These are phyloP conservation scores for Saccopteryx bilineata DNA, from an alignment of 2,113 vertebrate species.

Conservation along the genomic window DNA sequence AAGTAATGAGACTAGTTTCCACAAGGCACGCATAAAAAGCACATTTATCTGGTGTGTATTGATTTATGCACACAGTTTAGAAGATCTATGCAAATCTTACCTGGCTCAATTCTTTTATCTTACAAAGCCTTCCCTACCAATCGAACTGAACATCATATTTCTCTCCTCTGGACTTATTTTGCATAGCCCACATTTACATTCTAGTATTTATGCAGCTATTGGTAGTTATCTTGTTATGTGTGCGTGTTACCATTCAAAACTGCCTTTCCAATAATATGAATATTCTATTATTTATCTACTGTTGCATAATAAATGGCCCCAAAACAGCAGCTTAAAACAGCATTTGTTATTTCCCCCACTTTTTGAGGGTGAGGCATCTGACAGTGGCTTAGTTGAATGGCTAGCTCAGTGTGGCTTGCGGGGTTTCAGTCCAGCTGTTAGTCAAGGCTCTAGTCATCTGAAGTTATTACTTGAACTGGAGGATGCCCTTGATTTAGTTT, in stretches of 20 bases:
- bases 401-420: not conserved
- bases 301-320: not conserved
- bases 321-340: not conserved
- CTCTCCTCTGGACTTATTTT: not conserved
- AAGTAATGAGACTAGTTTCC: constrained; percentile 62
- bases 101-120: constrained; percentile 46
- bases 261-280: not conserved
- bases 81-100: constrained; percentile 69
- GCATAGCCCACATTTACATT: not conserved
- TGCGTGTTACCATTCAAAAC: not conserved
- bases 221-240: not conserved
- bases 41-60: constrained; percentile 47
- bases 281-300: not conserved
- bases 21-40: constrained; percentile 64
- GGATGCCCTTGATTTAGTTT: not conserved
- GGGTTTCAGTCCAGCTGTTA: not conserved
- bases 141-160: constrained; percentile 34
- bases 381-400: not conserved
- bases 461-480: not conserved
- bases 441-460: not conserved
- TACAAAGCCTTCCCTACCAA: constrained; percentile 36
- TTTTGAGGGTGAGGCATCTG: not conserved
- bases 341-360: not conserved
- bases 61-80: constrained; percentile 68
- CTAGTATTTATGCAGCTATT: not conserved